Percentiles rank a stretch among this genome's conserved stretches.
Evolutionary conservation across 1,140 invertebrate species (phyloP).

Genomic region (Protaetia brevitarsis): DNA sequence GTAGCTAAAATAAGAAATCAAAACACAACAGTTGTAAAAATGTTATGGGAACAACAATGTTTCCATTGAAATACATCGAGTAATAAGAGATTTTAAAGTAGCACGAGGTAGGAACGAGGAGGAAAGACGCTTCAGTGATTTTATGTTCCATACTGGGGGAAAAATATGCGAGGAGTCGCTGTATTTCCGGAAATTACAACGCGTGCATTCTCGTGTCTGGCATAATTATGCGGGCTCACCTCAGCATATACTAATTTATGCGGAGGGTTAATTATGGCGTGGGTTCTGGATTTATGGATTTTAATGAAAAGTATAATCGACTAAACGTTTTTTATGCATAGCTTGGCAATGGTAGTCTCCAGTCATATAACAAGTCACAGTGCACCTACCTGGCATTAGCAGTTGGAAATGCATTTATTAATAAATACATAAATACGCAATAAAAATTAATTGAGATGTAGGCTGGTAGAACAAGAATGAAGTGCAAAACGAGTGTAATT

Average conservation of each 20-base stretch:
- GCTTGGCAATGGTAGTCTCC: not conserved
- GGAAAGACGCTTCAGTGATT: not conserved
- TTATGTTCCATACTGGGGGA: not conserved
- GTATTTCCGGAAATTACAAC: conserved; percentile 1
- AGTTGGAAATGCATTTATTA: no score
- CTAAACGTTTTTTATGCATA: not conserved
- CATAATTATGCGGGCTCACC: not conserved
- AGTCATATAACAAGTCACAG: not conserved
- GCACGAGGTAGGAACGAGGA: not conserved
- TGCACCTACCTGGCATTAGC: no score
- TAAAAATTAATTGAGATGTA: no score
- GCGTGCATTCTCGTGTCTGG: not conserved
- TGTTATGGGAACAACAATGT: not conserved
- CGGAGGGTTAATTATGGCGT: not conserved
- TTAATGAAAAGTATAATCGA: conserved; percentile 11
- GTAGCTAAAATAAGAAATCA: no score
- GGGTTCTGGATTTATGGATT: conserved; percentile 6
- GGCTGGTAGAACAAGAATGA: no score
- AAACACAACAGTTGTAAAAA: no score
- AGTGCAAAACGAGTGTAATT: no score
- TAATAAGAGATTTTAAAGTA: not conserved
- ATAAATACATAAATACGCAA: no score
- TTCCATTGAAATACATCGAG: not conserved
- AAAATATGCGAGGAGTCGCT: not conserved
- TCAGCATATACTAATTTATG: not conserved